Conservation (phyloP, 2,113 vertebrate genomes). For the Ailuropoda melanoleuca region DNA sequence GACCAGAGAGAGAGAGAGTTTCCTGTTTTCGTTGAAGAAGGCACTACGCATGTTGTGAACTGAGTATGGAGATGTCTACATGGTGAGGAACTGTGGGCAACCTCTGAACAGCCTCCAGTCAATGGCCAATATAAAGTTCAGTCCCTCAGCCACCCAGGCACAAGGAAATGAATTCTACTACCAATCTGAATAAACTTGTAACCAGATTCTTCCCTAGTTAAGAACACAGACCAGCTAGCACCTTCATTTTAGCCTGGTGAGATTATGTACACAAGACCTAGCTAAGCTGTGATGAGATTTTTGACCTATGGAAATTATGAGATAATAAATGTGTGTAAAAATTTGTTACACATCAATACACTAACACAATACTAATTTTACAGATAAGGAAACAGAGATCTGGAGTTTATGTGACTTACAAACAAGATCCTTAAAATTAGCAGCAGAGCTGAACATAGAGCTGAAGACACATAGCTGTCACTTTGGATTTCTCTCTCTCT, state of each 20-base stretch:
- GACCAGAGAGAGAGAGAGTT: neutral
- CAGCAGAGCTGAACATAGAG: neutral
- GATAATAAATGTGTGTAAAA: neutral
- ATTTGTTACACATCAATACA: neutral
- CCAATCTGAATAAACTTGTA: neutral
- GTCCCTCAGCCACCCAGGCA: neutral
- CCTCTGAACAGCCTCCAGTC: neutral
- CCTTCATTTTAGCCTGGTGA: neutral
- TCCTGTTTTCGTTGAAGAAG: neutral
- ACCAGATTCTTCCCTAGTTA: neutral
- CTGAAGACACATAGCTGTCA: neutral
- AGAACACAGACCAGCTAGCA: neutral
- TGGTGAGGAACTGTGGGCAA: neutral
- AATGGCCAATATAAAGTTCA: neutral
- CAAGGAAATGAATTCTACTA: neutral
- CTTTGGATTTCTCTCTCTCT: neutral
- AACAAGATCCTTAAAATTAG: neutral
- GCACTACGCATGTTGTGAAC: neutral
- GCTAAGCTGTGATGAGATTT: neutral
- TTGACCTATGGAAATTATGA: neutral
- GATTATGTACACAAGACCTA: neutral
- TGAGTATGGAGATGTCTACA: neutral
- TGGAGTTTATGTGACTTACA: neutral
- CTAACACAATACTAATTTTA: neutral
- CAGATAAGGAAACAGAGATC: neutral